Evolutionary conservation across 2,888 invertebrate genomes (phyloP).

Genomic region (Cosmia trapezina): DNA sequence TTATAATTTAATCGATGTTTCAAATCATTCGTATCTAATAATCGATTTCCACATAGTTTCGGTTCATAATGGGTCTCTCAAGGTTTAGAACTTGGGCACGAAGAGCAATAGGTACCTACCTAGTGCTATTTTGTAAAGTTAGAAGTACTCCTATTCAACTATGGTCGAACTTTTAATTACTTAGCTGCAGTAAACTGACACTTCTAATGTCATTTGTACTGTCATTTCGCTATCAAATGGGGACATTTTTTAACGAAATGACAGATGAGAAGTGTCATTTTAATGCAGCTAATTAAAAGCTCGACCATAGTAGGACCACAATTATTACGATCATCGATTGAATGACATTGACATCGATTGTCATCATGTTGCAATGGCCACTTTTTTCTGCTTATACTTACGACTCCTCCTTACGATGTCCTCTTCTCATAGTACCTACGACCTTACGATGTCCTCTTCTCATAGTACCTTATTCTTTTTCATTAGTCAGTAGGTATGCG

Average conservation of each 20-base stretch:
- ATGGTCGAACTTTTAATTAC: too few relatives aligned
- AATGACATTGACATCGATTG: neutral
- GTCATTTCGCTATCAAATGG: too few relatives aligned
- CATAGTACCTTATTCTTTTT: neutral
- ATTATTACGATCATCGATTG: neutral
- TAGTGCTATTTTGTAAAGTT: neutral
- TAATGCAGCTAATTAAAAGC: too few relatives aligned
- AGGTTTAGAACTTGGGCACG: constrained; percentile 10
- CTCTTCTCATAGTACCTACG: neutral
- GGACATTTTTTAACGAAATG: too few relatives aligned
- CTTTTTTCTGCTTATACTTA: neutral
- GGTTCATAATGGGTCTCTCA: constrained; percentile 25
- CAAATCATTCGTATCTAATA: constrained; percentile 34
- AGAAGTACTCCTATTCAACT: neutral
- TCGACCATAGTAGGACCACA: too few relatives aligned
- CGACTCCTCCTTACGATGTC: neutral
- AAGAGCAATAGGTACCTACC: neutral
- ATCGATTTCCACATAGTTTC: constrained; percentile 42
- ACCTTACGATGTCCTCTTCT: too few relatives aligned
- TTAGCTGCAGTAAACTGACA: too few relatives aligned
- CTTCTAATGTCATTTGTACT: too few relatives aligned
- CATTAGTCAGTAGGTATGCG: neutral
- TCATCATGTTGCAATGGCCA: neutral
- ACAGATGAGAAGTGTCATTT: too few relatives aligned
- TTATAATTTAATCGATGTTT: constrained; percentile 40